phyloP scores from a whole-genome alignment of 2,888 invertebrate genomes.

The Aelia acuminata region DNA sequence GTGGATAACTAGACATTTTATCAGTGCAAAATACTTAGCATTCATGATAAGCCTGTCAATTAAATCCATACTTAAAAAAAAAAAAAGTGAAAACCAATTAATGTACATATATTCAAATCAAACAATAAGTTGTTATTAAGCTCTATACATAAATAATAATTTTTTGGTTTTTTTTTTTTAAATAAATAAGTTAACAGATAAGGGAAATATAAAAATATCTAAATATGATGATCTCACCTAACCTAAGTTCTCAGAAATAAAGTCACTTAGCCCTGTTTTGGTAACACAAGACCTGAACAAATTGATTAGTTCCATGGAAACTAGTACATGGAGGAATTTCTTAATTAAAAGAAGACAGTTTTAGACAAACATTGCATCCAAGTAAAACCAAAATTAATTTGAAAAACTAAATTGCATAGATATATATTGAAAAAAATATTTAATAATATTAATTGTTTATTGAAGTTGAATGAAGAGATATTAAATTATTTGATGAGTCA shows the following conservation, averaged over 20 bases:
- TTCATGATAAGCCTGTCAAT: background rate
- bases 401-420: background rate
- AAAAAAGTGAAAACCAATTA: no score
- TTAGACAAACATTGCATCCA: background rate
- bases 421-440: no score
- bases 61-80: background rate
- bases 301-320: conserved; percentile 46
- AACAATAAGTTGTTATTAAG: no score
- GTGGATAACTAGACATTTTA: background rate
- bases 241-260: background rate
- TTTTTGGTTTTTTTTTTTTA: no score
- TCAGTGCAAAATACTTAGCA: background rate
- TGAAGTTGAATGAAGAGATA: background rate
- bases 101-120: background rate
- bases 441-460: background rate
- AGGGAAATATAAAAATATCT: background rate
- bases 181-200: background rate
- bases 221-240: background rate
- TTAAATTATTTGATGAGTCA: background rate
- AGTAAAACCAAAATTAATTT: background rate
- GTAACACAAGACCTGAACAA: conserved; percentile 37
- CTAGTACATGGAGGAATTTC: conserved; percentile 39
- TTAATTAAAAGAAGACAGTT: background rate
- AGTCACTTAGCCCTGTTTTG: conserved; percentile 44
- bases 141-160: no score